phyloP scores from a whole-genome alignment of 1,140 invertebrate genomes.

The Procambarus clarkii region DNA sequence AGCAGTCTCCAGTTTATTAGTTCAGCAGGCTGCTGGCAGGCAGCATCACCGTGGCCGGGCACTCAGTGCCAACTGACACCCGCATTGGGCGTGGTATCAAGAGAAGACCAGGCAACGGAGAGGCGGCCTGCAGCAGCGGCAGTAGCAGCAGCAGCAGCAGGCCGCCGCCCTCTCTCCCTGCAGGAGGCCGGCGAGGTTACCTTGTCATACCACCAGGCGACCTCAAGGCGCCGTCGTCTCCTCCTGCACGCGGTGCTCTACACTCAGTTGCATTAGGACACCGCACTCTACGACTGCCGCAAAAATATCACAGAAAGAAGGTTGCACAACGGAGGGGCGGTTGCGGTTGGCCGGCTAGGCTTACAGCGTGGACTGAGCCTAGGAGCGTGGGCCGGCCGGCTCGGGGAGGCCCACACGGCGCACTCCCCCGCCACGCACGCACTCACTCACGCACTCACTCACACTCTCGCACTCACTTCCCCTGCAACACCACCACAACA shows the following conservation, averaged over 20 bases:
- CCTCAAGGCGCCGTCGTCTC: slow-evolving; percentile 35
- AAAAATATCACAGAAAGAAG: slow-evolving; percentile 25
- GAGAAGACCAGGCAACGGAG: background rate
- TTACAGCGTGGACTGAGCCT: slow-evolving; percentile 65
- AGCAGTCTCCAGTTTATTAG: background rate
- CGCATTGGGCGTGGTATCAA: background rate
- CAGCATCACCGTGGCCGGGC: too few relatives aligned
- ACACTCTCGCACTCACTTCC: background rate
- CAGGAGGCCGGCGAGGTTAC: slow-evolving; percentile 14
- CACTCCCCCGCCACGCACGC: slow-evolving; percentile 28
- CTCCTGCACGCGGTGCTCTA: background rate
- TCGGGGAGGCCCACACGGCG: slow-evolving; percentile 25
- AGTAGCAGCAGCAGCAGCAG: background rate
- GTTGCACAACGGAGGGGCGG: slow-evolving; percentile 47
- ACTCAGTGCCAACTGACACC: background rate
- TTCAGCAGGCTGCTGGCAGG: background rate
- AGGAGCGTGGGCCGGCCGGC: slow-evolving; percentile 20
- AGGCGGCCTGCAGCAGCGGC: background rate
- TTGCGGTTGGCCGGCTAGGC: slow-evolving; percentile 61
- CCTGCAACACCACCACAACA: slow-evolving; percentile 45
- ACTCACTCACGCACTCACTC: slow-evolving; percentile 21
- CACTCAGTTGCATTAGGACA: slow-evolving; percentile 24
- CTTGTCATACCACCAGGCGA: slow-evolving; percentile 66
- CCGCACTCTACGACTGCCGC: background rate
- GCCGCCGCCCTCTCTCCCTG: background rate